A percentile compares a stretch with the other conserved stretches of the same genome.
Conservation (phyloP, 1,140 invertebrate species). For the Atta colombica region DNA sequence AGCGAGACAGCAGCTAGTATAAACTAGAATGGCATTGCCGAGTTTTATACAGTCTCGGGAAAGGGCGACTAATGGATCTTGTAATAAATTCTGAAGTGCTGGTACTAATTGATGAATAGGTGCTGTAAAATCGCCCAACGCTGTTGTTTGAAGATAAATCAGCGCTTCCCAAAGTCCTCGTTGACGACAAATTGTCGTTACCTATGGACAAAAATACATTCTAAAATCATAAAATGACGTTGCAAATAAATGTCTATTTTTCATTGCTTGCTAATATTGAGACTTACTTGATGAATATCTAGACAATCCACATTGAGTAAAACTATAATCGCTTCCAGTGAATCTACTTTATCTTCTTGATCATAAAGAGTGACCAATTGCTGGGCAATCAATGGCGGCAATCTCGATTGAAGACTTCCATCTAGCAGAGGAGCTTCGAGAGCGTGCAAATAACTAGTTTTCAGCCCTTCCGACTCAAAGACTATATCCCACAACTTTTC, state of each 20-base stretch:
- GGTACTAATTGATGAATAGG: slow-evolving; percentile 93
- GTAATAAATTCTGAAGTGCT: slow-evolving; percentile 85
- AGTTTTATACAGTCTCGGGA: slow-evolving; percentile 87
- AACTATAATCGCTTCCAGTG: slow-evolving; percentile 93
- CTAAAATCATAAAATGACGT: not conserved
- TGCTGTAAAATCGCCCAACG: slow-evolving; percentile 93
- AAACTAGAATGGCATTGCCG: slow-evolving; percentile 97
- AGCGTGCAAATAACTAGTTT: slow-evolving; percentile 85
- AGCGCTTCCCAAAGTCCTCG: slow-evolving; percentile 94
- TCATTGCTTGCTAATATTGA: not conserved
- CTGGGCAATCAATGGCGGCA: slow-evolving; percentile 90
- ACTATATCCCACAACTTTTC: slow-evolving; percentile 87
- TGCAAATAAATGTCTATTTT: not conserved
- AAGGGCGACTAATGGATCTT: slow-evolving; percentile 75
- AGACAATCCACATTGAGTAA: slow-evolving; percentile 94
- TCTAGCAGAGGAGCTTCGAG: slow-evolving; percentile 87
- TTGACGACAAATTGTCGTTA: slow-evolving; percentile 92
- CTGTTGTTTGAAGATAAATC: slow-evolving; percentile 95
- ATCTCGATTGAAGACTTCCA: slow-evolving; percentile 84
- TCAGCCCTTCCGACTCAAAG: slow-evolving; percentile 82
- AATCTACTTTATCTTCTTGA: slow-evolving; percentile 87
- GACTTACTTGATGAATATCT: slow-evolving; percentile 94
- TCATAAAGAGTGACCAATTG: slow-evolving; percentile 89
- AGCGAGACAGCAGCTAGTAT: slow-evolving; percentile 96
- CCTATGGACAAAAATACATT: slow-evolving; percentile 73